Percentiles rank a stretch among this genome's conserved stretches.
These are phyloP conservation scores for Parnassius smintheus DNA, from an alignment of 2,888 invertebrate species.

Conservation along the genomic window DNA sequence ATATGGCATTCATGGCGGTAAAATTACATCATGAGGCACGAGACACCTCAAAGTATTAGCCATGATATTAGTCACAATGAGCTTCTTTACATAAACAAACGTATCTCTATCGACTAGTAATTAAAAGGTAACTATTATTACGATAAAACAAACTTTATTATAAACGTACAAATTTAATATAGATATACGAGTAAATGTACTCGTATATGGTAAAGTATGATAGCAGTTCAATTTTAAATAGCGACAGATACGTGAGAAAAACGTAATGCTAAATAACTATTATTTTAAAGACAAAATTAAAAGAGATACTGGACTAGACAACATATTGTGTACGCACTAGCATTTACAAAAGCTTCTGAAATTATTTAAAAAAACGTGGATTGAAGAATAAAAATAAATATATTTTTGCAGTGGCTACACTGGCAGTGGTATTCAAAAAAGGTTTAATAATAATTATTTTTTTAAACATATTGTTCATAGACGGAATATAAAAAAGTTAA, in stretches of 20 bases:
- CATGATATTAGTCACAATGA: slow-evolving; percentile 3
- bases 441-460: neutral
- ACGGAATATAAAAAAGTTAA: too few relatives aligned
- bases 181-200: too few relatives aligned
- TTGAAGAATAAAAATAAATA: too few relatives aligned
- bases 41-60: slow-evolving; percentile 2
- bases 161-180: neutral
- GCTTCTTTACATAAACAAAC: slow-evolving; percentile 1
- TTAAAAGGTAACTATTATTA: slow-evolving; percentile 63
- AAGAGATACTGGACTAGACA: too few relatives aligned
- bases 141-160: slow-evolving; percentile 45
- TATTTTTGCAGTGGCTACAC: too few relatives aligned
- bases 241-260: too few relatives aligned
- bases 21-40: slow-evolving; percentile 53
- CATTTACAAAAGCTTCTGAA: too few relatives aligned
- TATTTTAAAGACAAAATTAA: neutral
- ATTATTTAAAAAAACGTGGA: too few relatives aligned
- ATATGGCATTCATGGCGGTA: slow-evolving; percentile 22
- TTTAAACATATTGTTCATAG: too few relatives aligned
- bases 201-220: too few relatives aligned
- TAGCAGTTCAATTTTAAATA: too few relatives aligned
- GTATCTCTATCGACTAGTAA: slow-evolving; percentile 63
- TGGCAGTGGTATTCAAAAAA: too few relatives aligned
- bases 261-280: neutral
- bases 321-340: neutral